These are phyloP conservation scores for Sepiola atlantica DNA, from an alignment of 2,888 invertebrate genomes.

Conservation along the genomic window DNA sequence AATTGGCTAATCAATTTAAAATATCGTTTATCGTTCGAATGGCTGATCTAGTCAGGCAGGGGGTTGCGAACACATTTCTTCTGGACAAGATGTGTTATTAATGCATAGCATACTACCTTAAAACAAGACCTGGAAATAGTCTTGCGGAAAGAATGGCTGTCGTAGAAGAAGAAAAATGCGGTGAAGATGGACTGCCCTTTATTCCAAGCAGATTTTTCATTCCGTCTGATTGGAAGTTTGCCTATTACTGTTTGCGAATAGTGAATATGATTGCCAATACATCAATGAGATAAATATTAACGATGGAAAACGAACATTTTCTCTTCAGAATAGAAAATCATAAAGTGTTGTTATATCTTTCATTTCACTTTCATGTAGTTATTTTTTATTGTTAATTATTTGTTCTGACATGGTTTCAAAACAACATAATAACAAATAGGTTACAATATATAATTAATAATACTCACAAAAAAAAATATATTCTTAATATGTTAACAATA, in stretches of 20 bases:
- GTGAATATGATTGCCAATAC: not conserved
- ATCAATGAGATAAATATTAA: not conserved
- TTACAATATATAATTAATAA: no score
- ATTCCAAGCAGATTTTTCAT: constrained; percentile 14
- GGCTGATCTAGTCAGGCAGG: not conserved
- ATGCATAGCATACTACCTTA: not conserved
- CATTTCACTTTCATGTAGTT: no score
- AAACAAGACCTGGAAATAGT: not conserved
- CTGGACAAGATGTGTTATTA: not conserved
- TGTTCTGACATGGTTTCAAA: no score
- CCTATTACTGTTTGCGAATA: not conserved
- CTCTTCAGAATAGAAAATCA: not conserved
- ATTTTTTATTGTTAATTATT: no score
- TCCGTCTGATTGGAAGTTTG: not conserved
- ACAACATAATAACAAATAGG: no score
- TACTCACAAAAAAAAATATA: no score
- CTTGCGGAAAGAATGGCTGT: not conserved
- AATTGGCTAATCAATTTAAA: not conserved
- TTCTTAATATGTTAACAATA: no score
- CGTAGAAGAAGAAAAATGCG: not conserved
- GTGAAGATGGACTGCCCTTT: not conserved
- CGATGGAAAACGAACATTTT: not conserved
- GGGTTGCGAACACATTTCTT: not conserved
- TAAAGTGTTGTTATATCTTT: no score
- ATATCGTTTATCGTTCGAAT: not conserved